Base-by-base conservation (phyloP, 1,140 invertebrate genomes). In the Meteorus sp. region DNA sequence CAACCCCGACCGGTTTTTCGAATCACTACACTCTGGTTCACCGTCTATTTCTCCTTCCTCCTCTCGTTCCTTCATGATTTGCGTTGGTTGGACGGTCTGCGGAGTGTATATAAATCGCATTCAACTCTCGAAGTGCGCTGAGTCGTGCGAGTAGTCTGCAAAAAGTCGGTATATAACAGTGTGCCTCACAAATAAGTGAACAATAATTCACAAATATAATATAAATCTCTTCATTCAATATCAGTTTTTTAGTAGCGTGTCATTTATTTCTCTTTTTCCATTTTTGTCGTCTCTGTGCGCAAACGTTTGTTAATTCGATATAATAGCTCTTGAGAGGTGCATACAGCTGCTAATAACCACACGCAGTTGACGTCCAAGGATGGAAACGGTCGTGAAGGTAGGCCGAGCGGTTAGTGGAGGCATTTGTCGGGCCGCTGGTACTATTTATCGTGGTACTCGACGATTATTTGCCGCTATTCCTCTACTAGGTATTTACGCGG, bases 91-190 rank as follows among this genome's bases (percentile, higher is more conserved):
- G 72, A 76, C 69, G 73, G 74, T 69, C 61, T 70, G 65, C 69
- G 60, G 64, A 45, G 53, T 59, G 66, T 79, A 79, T 79, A 78
- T 79, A 79, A 79, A 78, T 69, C 69, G 59, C 59, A 66, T 62
- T 59, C 66, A 65, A 66, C 59, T 61, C 53, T 58, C 56, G 57
- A 64, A 48, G 45, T 52, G 59, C 63, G 66, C 61, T 55, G 66
- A 72, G 70, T 70, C 57, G 51, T 47, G 59, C 62, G 60, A 61
- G 50, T 48, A n/a, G 43, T n/a, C 20, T 47, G 50, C 15, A 37
- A 19, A 9, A 13, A 35, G 50, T 22, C 50, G 17, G 47, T 35
- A 17, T n/a, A n/a, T n/a, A n/a, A 33, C 7, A 58, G 59, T 59
- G 37, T 67, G 53, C 59, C 22, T 23, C 17, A 15, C n/a, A 39